phyloP scores from a whole-genome alignment of 2,113 vertebrate genomes.

The Caloenas nicobarica region DNA sequence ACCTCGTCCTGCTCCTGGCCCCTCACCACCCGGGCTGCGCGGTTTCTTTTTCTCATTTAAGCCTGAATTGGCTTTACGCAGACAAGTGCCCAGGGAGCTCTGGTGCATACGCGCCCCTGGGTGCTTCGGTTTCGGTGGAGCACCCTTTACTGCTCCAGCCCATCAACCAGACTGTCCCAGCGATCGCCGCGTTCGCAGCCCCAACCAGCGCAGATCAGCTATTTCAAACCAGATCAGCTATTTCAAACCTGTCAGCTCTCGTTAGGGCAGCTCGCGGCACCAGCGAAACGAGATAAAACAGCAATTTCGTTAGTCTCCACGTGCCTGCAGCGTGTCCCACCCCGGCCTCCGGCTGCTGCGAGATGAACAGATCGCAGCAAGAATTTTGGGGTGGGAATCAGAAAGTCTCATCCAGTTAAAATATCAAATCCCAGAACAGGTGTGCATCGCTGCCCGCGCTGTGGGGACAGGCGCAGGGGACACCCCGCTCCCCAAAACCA shows the following conservation, averaged over 20 bases:
- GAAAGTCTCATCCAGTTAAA: not conserved
- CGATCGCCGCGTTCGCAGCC: not conserved
- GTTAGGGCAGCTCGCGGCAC: slow-evolving; percentile 30
- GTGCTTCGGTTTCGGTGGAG: not conserved
- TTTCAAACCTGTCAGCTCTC: slow-evolving; percentile 69
- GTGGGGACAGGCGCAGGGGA: fast-evolving
- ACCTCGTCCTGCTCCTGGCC: not conserved
- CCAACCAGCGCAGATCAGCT: slow-evolving; percentile 34
- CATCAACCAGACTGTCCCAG: fast-evolving
- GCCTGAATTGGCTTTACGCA: not conserved
- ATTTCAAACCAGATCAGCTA: slow-evolving; percentile 60
- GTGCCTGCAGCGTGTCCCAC: not conserved
- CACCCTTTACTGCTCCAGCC: not conserved
- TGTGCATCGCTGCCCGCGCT: fast-evolving
- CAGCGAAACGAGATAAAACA: slow-evolving; percentile 6
- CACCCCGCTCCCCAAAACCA: fast-evolving
- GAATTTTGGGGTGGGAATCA: not conserved
- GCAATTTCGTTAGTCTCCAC: not conserved
- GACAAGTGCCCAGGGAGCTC: not conserved
- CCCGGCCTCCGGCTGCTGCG: not conserved
- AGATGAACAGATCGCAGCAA: not conserved
- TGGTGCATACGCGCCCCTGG: fast-evolving
- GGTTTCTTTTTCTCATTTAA: not conserved
- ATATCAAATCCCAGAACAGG: fast-evolving
- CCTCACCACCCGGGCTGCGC: not conserved